Conservation (phyloP, 2,113 vertebrate species). For the Odontesthes bonariensis region DNA sequence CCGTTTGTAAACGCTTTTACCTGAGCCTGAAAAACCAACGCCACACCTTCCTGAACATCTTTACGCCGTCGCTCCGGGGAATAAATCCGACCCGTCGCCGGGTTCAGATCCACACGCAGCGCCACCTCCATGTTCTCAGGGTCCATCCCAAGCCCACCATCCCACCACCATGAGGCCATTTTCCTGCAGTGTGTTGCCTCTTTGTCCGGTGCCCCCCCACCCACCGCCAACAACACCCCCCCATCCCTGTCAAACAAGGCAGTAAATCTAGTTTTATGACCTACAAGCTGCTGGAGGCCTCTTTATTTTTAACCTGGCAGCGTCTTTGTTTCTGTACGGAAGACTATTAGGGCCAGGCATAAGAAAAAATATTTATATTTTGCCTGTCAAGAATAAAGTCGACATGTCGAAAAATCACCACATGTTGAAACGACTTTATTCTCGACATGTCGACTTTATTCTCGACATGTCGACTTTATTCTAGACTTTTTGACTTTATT, state of each 20-base stretch:
- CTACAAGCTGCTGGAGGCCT: neutral
- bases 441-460: too few relatives aligned
- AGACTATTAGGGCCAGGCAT: too few relatives aligned
- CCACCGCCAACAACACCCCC: neutral
- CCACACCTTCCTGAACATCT: neutral
- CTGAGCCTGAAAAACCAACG: neutral
- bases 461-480: too few relatives aligned
- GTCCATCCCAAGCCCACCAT: neutral
- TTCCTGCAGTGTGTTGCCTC: neutral
- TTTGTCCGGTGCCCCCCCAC: neutral
- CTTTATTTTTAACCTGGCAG: neutral
- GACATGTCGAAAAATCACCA: too few relatives aligned
- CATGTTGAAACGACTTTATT: too few relatives aligned
- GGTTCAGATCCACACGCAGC: neutral
- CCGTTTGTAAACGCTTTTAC: neutral
- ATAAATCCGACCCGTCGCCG: neutral
- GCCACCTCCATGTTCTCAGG: neutral
- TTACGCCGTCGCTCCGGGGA: neutral
- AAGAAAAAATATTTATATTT: too few relatives aligned
- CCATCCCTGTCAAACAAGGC: neutral
- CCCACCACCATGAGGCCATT: neutral
- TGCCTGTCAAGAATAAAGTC: too few relatives aligned
- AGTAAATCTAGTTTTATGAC: constrained; percentile 5
- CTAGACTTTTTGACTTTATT: too few relatives aligned
- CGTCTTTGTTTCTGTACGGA: neutral